Evolutionary conservation across 1,140 invertebrate genomes (phyloP).

Genomic region (Ladona fulva): DNA sequence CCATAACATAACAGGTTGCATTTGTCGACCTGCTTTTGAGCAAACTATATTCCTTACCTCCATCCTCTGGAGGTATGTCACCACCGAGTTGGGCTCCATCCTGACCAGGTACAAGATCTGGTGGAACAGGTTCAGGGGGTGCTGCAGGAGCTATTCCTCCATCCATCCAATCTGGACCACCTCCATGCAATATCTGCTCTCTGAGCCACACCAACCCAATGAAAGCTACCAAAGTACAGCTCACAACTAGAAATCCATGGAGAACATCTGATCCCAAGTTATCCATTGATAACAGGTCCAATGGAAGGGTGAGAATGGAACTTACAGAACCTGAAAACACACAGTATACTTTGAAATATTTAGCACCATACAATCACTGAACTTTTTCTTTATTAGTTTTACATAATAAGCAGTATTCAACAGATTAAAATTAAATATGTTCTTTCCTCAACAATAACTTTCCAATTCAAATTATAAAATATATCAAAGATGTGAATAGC

Average conservation of each 20-base stretch:
- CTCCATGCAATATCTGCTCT: conserved; percentile 96
- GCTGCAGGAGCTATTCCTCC: conserved; percentile 36
- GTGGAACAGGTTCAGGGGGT: conserved; percentile 34
- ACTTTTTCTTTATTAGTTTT: too few relatives aligned
- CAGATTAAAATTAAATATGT: too few relatives aligned
- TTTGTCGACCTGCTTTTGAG: too few relatives aligned
- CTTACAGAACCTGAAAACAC: conserved; percentile 27
- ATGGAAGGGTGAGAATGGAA: conserved; percentile 69
- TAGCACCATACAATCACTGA: conserved; percentile 12
- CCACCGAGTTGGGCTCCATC: conserved; percentile 18
- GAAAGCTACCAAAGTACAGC: conserved; percentile 92
- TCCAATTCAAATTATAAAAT: too few relatives aligned
- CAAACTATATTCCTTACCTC: background rate
- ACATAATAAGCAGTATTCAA: too few relatives aligned
- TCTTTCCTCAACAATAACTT: too few relatives aligned
- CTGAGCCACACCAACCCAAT: conserved; percentile 94
- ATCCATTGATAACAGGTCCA: conserved; percentile 88
- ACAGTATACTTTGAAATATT: too few relatives aligned
- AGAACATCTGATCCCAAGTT: conserved; percentile 89
- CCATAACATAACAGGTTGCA: too few relatives aligned
- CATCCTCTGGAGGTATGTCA: background rate
- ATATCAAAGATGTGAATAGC: too few relatives aligned
- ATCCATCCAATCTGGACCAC: conserved; percentile 91
- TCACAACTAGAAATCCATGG: conserved; percentile 93
- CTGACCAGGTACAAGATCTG: conserved; percentile 22